phyloP scores from a whole-genome alignment of 53 echinoderm and acorn worm species.

The Luidia sarsii region DNA sequence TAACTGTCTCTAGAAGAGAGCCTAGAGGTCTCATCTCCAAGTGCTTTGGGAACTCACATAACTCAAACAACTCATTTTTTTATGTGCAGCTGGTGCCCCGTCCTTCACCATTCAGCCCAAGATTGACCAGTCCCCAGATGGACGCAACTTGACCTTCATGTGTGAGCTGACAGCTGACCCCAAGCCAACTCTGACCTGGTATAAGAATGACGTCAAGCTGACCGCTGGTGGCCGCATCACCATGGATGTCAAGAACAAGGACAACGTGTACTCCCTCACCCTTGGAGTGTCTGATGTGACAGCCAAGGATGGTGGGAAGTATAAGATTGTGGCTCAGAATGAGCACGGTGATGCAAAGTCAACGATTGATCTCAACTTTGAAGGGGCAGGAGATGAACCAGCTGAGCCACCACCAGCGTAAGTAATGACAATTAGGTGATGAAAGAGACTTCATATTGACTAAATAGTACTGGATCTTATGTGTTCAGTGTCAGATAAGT shows the following conservation, averaged over 20 bases:
- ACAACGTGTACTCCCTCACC: slow-evolving; percentile 60
- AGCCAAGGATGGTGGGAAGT: slow-evolving; percentile 82
- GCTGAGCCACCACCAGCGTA: slow-evolving; percentile 47
- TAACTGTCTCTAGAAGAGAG: not conserved
- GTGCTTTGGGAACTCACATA: not conserved
- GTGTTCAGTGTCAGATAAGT: too few species aligned
- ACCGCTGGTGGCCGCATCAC: slow-evolving; percentile 71
- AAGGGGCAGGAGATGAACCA: slow-evolving; percentile 57
- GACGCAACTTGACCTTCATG: slow-evolving; percentile 75
- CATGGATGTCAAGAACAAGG: slow-evolving; percentile 72
- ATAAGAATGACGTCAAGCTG: slow-evolving; percentile 67
- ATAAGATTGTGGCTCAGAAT: slow-evolving; percentile 90
- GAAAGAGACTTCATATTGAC: too few species aligned
- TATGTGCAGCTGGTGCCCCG: slow-evolving; percentile 80
- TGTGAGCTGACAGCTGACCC: slow-evolving; percentile 98
- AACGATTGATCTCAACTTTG: slow-evolving; percentile 96
- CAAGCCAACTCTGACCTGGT: slow-evolving; percentile 85
- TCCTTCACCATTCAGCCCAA: slow-evolving; percentile 88
- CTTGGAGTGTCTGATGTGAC: slow-evolving; percentile 79
- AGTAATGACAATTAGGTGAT: too few species aligned
- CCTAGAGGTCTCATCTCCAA: not conserved
- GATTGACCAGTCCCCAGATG: slow-evolving; percentile 89
- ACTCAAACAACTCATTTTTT: too few species aligned
- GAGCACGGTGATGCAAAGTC: slow-evolving; percentile 94
- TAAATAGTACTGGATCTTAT: too few species aligned